phyloP scores from a whole-genome alignment of 2,113 vertebrate genomes.

The Oncorhynchus clarkii region DNA sequence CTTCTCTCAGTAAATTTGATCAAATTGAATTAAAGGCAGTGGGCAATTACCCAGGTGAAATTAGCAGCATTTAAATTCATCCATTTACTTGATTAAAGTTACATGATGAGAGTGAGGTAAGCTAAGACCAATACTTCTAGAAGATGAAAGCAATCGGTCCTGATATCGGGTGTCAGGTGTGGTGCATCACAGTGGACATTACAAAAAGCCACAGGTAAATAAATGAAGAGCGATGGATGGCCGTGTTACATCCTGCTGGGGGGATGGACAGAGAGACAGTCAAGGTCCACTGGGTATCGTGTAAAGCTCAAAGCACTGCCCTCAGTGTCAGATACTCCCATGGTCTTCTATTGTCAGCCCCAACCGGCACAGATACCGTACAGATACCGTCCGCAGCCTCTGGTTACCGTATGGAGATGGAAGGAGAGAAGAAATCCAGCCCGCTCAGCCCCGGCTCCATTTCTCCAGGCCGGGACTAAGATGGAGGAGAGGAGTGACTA shows the following conservation, averaged over 20 bases:
- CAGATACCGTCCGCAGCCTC: constrained; percentile 53
- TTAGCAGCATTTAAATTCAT: constrained; percentile 75
- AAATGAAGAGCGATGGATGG: constrained; percentile 72
- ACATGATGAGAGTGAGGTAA: constrained; percentile 76
- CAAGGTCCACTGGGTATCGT: constrained; percentile 71
- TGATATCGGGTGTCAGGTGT: constrained; percentile 70
- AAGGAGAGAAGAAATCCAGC: constrained; percentile 61
- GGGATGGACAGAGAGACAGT: constrained; percentile 18
- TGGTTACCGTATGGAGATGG: constrained; percentile 53
- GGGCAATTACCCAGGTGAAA: constrained; percentile 75
- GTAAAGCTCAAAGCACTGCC: constrained; percentile 65
- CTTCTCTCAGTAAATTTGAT: constrained; percentile 43
- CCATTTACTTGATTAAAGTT: constrained; percentile 82
- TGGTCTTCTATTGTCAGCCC: constrained; percentile 21
- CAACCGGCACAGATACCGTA: constrained; percentile 45
- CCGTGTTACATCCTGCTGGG: constrained; percentile 60
- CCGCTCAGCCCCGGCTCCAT: constrained; percentile 53
- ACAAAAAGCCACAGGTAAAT: constrained; percentile 70
- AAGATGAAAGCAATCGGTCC: constrained; percentile 70
- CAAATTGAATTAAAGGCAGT: constrained; percentile 73
- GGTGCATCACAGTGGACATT: constrained; percentile 21
- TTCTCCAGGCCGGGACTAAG: constrained; percentile 61
- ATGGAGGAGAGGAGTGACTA: constrained; percentile 44
- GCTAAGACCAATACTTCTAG: constrained; percentile 64
- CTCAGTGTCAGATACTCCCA: constrained; percentile 57